A percentile compares a stretch with the other conserved stretches of the same genome.
Evolutionary conservation across 2,888 invertebrate species (phyloP).

Genomic region (Geotrupes spiniger): DNA sequence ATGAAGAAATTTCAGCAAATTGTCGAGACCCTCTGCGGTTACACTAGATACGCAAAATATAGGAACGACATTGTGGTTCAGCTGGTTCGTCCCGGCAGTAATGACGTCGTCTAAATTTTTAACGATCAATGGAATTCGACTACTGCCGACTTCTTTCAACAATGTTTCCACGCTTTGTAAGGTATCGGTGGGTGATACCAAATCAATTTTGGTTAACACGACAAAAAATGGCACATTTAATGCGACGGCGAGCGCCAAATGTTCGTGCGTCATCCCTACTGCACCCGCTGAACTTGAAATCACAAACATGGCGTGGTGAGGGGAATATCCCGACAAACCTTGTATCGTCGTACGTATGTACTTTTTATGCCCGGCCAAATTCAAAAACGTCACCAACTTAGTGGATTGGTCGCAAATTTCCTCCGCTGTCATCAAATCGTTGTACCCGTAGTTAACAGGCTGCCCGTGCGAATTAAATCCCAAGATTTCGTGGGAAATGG

Average conservation of each 20-base stretch:
- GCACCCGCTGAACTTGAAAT: constrained; percentile 80
- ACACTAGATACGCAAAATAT: constrained; percentile 91
- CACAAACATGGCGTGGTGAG: constrained; percentile 87
- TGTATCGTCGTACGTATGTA: constrained; percentile 94
- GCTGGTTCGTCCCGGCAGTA: constrained; percentile 70
- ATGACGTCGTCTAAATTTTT: constrained; percentile 70
- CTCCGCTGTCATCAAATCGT: constrained; percentile 86
- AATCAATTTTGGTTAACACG: constrained; percentile 92
- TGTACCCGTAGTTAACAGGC: constrained; percentile 84
- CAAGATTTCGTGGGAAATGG: constrained; percentile 93
- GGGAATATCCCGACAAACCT: constrained; percentile 89
- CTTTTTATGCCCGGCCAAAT: constrained; percentile 94
- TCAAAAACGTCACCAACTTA: constrained; percentile 92
- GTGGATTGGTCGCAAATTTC: constrained; percentile 91
- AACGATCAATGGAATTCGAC: constrained; percentile 63
- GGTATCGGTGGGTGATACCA: constrained; percentile 61
- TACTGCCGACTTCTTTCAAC: constrained; percentile 64
- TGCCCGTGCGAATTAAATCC: constrained; percentile 89
- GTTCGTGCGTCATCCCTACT: constrained; percentile 84
- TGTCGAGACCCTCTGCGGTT: constrained; percentile 77
- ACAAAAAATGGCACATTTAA: constrained; percentile 88
- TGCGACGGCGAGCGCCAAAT: constrained; percentile 79
- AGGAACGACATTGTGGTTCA: constrained; percentile 65
- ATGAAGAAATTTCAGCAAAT: constrained; percentile 82
- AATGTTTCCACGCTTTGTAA: constrained; percentile 59